Conservation (phyloP, 2,113 vertebrate species). For the Larimichthys crocea region DNA sequence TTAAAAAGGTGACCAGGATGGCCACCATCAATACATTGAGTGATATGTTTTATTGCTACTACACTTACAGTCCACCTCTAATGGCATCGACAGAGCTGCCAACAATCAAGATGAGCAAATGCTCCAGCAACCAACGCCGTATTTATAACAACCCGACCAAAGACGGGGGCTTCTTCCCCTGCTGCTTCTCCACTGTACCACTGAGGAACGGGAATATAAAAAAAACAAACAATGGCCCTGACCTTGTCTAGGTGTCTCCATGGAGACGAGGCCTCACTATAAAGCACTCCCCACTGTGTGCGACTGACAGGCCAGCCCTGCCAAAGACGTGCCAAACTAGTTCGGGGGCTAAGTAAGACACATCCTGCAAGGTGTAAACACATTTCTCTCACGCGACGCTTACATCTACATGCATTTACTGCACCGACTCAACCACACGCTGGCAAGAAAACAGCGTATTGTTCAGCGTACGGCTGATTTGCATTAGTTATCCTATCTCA, state of each 20-base stretch:
- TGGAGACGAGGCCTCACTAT: constrained; percentile 77
- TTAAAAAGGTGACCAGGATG: neutral
- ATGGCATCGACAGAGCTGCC: neutral
- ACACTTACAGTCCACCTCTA: neutral
- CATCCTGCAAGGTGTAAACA: constrained; percentile 23
- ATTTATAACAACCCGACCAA: neutral
- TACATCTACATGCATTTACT: neutral
- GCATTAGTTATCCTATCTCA: neutral
- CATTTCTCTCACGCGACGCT: neutral
- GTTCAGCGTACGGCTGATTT: neutral
- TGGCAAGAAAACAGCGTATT: neutral
- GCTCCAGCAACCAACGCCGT: accelerated
- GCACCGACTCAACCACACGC: neutral
- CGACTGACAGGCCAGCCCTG: constrained; percentile 39
- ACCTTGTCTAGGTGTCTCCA: constrained; percentile 80
- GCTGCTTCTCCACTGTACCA: constrained; percentile 10
- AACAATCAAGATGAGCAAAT: constrained; percentile 7
- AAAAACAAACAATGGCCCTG: constrained; percentile 76
- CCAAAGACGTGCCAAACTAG: constrained; percentile 49
- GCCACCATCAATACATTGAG: constrained; percentile 4
- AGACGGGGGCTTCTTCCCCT: neutral
- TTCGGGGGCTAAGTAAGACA: constrained; percentile 27
- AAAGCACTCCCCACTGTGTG: constrained; percentile 77
- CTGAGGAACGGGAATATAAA: constrained; percentile 24
- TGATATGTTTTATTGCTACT: neutral